phyloP scores from a whole-genome alignment of 2,797 vertebrate species.

The Oryzias dopingdopingensis region DNA sequence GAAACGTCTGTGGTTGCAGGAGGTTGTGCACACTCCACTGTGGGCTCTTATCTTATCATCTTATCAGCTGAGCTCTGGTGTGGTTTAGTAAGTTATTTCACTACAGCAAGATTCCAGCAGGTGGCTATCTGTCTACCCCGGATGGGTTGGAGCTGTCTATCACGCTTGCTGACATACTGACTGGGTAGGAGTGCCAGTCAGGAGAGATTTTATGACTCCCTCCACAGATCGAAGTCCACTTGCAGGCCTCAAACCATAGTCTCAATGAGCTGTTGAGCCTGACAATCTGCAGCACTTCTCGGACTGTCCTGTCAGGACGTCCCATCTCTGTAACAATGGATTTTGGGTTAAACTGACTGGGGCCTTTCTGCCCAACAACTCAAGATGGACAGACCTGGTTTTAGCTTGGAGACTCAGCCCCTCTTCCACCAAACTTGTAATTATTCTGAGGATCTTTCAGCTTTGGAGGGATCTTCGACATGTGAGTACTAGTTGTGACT shows the following conservation, averaged over 20 bases:
- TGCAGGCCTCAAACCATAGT: constrained; percentile 63
- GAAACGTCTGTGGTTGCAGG: constrained; percentile 10
- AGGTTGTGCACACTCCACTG: constrained; percentile 9
- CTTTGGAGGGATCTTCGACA: constrained; percentile 60
- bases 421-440: constrained; percentile 27
- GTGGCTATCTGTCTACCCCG: constrained; percentile 39
- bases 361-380: constrained; percentile 31
- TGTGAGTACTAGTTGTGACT: constrained; percentile 67
- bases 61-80: constrained; percentile 48
- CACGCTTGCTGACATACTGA: constrained; percentile 36
- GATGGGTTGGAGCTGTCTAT: constrained; percentile 11
- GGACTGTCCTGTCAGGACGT: constrained; percentile 48
- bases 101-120: constrained; percentile 42
- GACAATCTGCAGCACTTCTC: constrained; percentile 45
- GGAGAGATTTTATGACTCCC: constrained; percentile 77
- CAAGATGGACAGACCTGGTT: constrained; percentile 66
- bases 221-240: constrained; percentile 75
- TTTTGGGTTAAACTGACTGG: constrained; percentile 35
- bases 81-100: constrained; percentile 41
- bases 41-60: constrained; percentile 59
- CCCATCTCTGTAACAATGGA: constrained; percentile 51
- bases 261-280: constrained; percentile 51
- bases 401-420: constrained; percentile 44
- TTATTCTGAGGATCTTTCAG: constrained; percentile 41
- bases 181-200: constrained; percentile 78